Conservation (phyloP, 1,140 invertebrate genomes). For the Caerostris extrusa region DNA sequence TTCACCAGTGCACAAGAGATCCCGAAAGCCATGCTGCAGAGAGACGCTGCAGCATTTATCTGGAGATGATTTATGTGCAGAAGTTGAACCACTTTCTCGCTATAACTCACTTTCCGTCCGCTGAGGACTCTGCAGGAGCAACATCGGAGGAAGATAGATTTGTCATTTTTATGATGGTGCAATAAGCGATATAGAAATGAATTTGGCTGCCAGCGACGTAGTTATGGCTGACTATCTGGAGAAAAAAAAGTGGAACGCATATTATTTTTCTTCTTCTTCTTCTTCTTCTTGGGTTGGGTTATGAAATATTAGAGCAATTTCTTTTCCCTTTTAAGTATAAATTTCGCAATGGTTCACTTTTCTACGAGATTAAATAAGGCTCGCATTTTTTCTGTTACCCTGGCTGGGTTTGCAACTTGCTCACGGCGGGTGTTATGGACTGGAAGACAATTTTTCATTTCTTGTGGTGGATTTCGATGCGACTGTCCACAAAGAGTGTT, state of each 20-base stretch:
- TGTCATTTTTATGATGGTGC: constrained; percentile 40
- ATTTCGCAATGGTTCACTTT: background rate
- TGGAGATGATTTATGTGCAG: constrained; percentile 35
- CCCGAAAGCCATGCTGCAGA: background rate
- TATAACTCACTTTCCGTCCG: background rate
- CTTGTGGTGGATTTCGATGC: too few relatives aligned
- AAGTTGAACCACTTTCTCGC: constrained; percentile 42
- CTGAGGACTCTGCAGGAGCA: background rate
- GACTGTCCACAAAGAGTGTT: too few relatives aligned
- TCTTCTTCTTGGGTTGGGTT: background rate
- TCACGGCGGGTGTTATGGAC: background rate
- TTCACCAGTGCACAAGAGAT: background rate
- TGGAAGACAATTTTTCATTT: background rate
- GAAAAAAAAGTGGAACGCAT: background rate
- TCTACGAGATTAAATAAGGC: background rate
- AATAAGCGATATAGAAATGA: constrained; percentile 42
- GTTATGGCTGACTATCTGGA: background rate
- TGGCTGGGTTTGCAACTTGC: background rate
- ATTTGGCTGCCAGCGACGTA: background rate
- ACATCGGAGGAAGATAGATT: constrained; percentile 4
- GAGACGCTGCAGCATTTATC: background rate
- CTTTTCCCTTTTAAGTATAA: background rate
- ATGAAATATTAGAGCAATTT: background rate
- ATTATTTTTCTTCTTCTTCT: too few relatives aligned
- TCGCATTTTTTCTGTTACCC: background rate